Base-by-base conservation (phyloP, 2,888 invertebrate species). In the Limenitis camilla region DNA sequence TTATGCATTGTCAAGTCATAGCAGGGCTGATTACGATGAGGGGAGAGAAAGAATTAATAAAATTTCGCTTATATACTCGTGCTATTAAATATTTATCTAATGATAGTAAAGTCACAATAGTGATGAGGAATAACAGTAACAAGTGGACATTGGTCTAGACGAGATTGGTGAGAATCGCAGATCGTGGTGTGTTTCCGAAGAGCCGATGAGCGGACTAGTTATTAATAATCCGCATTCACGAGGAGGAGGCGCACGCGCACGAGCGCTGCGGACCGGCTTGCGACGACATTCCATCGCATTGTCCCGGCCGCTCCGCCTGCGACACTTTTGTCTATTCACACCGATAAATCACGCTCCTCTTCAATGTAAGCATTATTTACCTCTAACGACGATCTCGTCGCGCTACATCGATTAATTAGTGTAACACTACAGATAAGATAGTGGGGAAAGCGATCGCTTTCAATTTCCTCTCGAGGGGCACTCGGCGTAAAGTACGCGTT, bases 401-500 rank as follows among this genome's bases (percentile, higher is more conserved):
- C 72, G 70, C 69, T 74, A 80, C 85, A 79, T 82, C 86, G 83
- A 86, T 87, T 87, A 87, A 87, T 87, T 87, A 87, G 84, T 85
- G 76, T 75, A 79, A 80, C 85, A 82, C 85, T 78, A 79, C 71
- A 78, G 86, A 87, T 85, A 85, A 85, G 86, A 87, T 86, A 85
- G 78, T 68, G 71, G 75, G 82, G 75, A 82, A 85, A 84, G 81
- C 81, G 82, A 87, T 87, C 87, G 85, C 81, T 85, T 87, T 87
- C 87, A 86, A 87, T 87, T 87, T 85, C 82, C 85, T 83, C 81
- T 80, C 72, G 83, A 83, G 83, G 85, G 87, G 81, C 81, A 82
- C 84, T 86, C 79, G 78, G 83, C 80, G 81, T 83, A 82, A 85
- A 86, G 87, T 86, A 80, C 64, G 84, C 84, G 85, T 85, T 84